These are phyloP conservation scores for Huso huso DNA, from an alignment of 2,797 vertebrate genomes.

Conservation along the genomic window DNA sequence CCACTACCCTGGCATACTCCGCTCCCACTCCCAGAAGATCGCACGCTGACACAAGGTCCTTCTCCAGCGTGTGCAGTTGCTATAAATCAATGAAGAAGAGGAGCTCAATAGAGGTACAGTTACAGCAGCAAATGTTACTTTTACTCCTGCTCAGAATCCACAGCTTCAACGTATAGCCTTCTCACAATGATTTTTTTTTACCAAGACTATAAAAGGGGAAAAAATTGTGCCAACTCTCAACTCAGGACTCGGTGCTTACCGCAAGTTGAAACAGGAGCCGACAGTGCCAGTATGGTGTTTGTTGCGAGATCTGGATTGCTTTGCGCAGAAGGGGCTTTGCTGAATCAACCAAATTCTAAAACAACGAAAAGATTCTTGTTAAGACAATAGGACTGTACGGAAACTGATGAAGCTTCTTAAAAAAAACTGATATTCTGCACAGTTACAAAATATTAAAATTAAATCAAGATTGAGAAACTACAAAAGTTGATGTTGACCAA, in stretches of 20 bases:
- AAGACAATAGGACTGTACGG: background rate
- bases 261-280: slow-evolving; percentile 93
- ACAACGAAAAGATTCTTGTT: background rate
- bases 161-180: background rate
- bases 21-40: slow-evolving; percentile 94
- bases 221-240: background rate
- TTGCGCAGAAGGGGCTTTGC: slow-evolving; percentile 92
- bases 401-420: background rate
- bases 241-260: slow-evolving; percentile 53
- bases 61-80: slow-evolving; percentile 98
- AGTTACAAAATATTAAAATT: background rate
- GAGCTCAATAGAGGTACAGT: no score
- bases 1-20: slow-evolving; percentile 90
- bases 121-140: background rate
- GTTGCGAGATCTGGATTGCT: slow-evolving; percentile 97
- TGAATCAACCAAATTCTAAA: slow-evolving; percentile 90
- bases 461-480: background rate
- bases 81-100: slow-evolving; percentile 32
- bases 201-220: background rate
- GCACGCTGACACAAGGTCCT: slow-evolving; percentile 93
- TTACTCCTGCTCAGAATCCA: background rate
- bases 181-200: background rate
- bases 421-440: background rate
- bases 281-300: slow-evolving; percentile 98
- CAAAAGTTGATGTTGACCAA: background rate